phyloP scores from a whole-genome alignment of 2,888 invertebrate species.

The Ectropis crepuscularia region DNA sequence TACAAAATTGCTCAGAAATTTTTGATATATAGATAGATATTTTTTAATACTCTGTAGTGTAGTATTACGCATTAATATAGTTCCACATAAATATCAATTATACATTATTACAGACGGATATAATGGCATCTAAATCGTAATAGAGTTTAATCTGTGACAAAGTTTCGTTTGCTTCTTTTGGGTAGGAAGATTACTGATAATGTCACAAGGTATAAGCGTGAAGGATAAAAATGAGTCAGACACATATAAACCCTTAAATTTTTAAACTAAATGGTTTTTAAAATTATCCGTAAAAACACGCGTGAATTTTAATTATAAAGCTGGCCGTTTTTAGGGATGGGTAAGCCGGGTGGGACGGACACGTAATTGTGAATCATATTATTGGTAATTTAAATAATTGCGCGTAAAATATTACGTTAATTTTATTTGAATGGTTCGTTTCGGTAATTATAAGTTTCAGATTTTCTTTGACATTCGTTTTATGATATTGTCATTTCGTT shows the following conservation, averaged over 20 bases:
- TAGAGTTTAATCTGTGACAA: too few relatives aligned
- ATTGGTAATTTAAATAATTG: not conserved
- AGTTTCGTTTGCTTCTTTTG: too few relatives aligned
- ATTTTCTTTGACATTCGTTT: too few relatives aligned
- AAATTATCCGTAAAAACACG: constrained; percentile 8
- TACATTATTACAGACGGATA: too few relatives aligned
- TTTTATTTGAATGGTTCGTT: not conserved
- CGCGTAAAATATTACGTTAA: not conserved
- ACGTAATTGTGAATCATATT: constrained; percentile 7
- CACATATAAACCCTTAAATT: not conserved
- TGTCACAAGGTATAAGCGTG: constrained; percentile 9
- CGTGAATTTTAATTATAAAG: constrained; percentile 9
- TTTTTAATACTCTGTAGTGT: too few relatives aligned
- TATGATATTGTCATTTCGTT: too few relatives aligned
- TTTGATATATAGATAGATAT: too few relatives aligned
- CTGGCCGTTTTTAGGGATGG: not conserved
- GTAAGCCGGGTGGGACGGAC: constrained; percentile 5
- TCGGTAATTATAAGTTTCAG: too few relatives aligned
- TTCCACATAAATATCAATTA: too few relatives aligned
- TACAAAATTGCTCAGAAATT: too few relatives aligned
- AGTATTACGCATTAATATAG: too few relatives aligned
- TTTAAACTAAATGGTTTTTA: constrained; percentile 1
- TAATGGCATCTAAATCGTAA: too few relatives aligned
- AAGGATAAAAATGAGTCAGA: constrained; percentile 1
- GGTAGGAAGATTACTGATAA: not conserved